These are phyloP conservation scores for Brachionus paranguensis DNA, from an alignment of 1,140 invertebrate genomes.

Conservation along the genomic window DNA sequence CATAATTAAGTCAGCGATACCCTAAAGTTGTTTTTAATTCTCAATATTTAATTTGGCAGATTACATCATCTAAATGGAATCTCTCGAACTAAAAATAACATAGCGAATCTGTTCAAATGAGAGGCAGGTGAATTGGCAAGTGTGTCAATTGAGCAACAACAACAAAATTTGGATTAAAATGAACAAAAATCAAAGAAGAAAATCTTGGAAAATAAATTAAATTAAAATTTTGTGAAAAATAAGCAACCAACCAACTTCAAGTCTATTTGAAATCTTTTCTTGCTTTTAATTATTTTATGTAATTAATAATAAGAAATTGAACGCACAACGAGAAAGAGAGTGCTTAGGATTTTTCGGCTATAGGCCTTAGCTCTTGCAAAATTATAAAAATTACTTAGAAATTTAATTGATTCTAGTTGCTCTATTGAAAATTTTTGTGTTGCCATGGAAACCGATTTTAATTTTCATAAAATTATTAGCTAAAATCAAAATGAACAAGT, in stretches of 20 bases:
- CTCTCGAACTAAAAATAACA: neutral
- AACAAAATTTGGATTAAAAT: neutral
- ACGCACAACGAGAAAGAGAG: neutral
- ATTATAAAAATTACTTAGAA: slow-evolving; percentile 19
- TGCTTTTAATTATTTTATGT: slow-evolving; percentile 31
- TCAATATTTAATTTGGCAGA: neutral
- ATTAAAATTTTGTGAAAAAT: neutral
- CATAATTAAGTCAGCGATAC: neutral
- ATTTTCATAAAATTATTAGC: slow-evolving; percentile 28
- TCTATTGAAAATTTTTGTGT: neutral
- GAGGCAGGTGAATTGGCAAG: neutral
- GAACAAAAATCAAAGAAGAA: neutral
- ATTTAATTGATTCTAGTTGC: slow-evolving; percentile 11
- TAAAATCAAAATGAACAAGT: neutral
- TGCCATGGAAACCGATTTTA: neutral
- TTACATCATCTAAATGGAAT: neutral
- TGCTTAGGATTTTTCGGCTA: neutral
- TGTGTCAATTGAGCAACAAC: neutral
- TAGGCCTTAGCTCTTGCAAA: neutral
- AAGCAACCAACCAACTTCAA: neutral
- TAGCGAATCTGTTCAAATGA: neutral
- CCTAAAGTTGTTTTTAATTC: neutral
- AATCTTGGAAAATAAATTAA: neutral
- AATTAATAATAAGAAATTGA: neutral
- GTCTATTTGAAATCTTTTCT: slow-evolving; percentile 18